These are phyloP conservation scores for Sparus aurata DNA, from an alignment of 2,797 vertebrate genomes.

Conservation along the genomic window DNA sequence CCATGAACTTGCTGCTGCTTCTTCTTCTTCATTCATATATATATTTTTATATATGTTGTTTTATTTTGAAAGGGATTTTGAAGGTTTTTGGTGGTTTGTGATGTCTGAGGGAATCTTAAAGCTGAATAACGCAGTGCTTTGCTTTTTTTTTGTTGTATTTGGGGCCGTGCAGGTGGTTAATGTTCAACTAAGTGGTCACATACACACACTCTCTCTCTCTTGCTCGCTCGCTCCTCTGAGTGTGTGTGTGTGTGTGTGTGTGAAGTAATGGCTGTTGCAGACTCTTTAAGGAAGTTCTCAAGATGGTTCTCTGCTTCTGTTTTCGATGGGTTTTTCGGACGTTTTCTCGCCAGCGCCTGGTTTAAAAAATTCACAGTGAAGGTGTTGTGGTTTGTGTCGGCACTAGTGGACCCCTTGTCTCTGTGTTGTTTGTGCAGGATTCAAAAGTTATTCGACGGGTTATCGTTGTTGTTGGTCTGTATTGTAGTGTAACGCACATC, in stretches of 20 bases:
- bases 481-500: too few species aligned
- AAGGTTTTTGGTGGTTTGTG: constrained; percentile 41
- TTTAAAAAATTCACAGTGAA: too few species aligned
- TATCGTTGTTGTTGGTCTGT: not conserved
- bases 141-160: constrained; percentile 6
- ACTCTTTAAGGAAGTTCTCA: constrained; percentile 77
- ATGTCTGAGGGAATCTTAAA: constrained; percentile 77
- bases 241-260: constrained; percentile 9
- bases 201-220: constrained; percentile 5
- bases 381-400: too few species aligned
- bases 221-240: not conserved
- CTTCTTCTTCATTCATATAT: not conserved
- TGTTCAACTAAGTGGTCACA: constrained; percentile 80
- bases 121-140: constrained; percentile 72
- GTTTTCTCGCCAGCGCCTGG: not conserved
- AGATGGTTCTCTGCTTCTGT: constrained; percentile 56
- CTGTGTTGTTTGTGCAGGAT: not conserved
- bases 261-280: constrained; percentile 55
- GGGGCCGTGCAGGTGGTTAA: constrained; percentile 74
- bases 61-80: constrained; percentile 21
- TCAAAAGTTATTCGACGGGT: constrained; percentile 40
- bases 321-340: constrained; percentile 26
- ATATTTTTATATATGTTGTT: not conserved
- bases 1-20: constrained; percentile 18
- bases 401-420: too few species aligned